Percentiles rank a stretch among this genome's conserved stretches.
Evolutionary conservation across 1,140 invertebrate genomes (phyloP).

Genomic region (Choristoneura fumiferana): DNA sequence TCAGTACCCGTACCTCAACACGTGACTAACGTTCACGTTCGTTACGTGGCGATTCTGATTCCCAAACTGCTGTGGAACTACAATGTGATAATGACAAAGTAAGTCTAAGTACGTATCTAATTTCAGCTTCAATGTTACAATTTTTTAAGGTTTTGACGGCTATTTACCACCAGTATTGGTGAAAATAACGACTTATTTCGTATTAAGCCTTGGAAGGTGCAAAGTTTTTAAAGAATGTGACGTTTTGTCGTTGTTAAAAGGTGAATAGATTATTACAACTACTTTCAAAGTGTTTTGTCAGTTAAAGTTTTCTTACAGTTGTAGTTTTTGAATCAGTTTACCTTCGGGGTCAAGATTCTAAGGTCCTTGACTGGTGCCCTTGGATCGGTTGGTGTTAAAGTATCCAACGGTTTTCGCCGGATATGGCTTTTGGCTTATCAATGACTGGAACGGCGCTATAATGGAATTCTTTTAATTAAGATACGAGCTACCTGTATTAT

Average conservation of each 20-base stretch:
- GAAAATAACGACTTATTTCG: too few species aligned
- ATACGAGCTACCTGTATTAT: neutral
- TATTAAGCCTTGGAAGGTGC: too few species aligned
- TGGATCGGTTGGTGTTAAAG: conserved; percentile 57
- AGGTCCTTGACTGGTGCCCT: conserved; percentile 59
- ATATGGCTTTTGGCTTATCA: conserved; percentile 22
- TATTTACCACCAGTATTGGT: too few species aligned
- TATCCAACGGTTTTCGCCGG: conserved; percentile 44
- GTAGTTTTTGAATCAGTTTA: neutral
- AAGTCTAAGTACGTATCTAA: too few species aligned
- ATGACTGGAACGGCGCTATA: neutral
- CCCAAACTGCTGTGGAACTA: neutral
- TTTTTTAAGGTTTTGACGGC: too few species aligned
- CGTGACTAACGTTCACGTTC: neutral
- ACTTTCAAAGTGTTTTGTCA: too few species aligned
- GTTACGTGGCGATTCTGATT: conserved; percentile 6
- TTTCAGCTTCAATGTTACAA: too few species aligned
- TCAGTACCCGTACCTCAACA: conserved; percentile 1
- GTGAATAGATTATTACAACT: too few species aligned
- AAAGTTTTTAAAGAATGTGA: too few species aligned
- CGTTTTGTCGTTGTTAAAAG: too few species aligned
- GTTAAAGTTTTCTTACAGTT: neutral
- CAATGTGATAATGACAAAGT: neutral
- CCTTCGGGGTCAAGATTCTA: conserved; percentile 58
- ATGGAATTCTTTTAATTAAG: neutral